A percentile compares a stretch with the other conserved stretches of the same genome.
Evolutionary conservation across 2,113 vertebrate species (phyloP).

Genomic region (Panurus biarmicus): DNA sequence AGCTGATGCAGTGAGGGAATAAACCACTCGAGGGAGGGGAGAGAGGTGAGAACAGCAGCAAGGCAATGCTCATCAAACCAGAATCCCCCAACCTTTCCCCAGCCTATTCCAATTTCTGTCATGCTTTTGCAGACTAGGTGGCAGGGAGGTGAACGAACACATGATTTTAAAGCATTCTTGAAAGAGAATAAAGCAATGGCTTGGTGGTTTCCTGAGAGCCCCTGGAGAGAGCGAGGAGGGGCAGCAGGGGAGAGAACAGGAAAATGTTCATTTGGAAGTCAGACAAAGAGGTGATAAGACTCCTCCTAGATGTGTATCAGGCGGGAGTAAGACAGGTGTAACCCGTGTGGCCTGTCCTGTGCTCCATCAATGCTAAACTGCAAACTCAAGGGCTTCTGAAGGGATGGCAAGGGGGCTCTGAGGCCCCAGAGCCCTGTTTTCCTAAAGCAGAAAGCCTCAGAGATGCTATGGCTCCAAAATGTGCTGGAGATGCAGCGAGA

Average conservation of each 20-base stretch:
- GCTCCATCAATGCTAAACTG: neutral
- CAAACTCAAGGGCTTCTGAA: neutral
- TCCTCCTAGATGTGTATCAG: neutral
- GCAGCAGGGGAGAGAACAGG: neutral
- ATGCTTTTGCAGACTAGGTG: neutral
- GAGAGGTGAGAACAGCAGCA: neutral
- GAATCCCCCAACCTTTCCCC: neutral
- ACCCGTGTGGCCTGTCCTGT: neutral
- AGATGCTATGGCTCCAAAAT: neutral
- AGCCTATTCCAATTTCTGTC: neutral
- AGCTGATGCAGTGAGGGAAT: neutral
- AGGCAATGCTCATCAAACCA: neutral
- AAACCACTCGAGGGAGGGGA: neutral
- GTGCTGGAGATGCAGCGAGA: neutral
- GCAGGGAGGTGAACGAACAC: neutral
- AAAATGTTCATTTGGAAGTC: neutral
- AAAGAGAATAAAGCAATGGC: neutral
- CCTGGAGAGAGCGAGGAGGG: neutral
- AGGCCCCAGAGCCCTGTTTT: neutral
- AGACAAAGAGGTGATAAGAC: neutral
- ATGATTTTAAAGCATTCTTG: neutral
- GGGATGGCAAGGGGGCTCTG: neutral
- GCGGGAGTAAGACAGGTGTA: neutral
- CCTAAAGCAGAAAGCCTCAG: neutral
- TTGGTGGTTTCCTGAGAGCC: neutral